phyloP scores from a whole-genome alignment of 2,888 invertebrate genomes.

The Aphrophora alni region DNA sequence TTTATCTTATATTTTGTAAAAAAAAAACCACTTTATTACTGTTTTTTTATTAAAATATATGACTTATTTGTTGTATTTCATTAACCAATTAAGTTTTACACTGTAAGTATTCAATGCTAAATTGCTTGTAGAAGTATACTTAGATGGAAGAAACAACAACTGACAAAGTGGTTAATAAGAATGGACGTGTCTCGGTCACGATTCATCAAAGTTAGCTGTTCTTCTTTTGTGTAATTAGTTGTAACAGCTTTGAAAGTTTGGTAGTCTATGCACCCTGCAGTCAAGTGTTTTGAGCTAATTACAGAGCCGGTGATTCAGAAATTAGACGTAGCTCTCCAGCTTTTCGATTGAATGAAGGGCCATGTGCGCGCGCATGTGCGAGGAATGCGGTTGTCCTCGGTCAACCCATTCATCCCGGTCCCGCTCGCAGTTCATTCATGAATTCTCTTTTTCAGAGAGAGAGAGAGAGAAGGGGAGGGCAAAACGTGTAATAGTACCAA shows the following conservation, averaged over 20 bases:
- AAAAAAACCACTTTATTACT: too few species aligned
- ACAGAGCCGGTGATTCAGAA: not conserved
- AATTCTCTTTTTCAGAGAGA: not conserved
- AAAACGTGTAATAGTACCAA: not conserved
- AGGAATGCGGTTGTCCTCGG: constrained; percentile 23
- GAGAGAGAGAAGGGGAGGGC: not conserved
- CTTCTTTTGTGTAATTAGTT: not conserved
- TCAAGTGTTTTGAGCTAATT: not conserved
- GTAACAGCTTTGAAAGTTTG: not conserved
- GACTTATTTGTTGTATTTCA: too few species aligned
- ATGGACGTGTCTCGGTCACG: too few species aligned
- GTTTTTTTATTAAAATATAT: too few species aligned
- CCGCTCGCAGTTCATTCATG: not conserved
- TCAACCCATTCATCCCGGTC: constrained; percentile 1
- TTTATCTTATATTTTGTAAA: too few species aligned
- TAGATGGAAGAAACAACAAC: not conserved
- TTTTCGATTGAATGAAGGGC: not conserved
- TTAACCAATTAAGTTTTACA: too few species aligned
- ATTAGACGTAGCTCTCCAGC: not conserved
- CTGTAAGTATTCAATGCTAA: too few species aligned
- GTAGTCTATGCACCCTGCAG: not conserved
- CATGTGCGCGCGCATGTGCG: not conserved
- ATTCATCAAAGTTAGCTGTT: not conserved
- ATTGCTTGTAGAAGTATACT: too few species aligned
- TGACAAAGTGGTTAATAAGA: not conserved